Conservation (phyloP, 2,113 vertebrate species). For the Fregetta grallaria region DNA sequence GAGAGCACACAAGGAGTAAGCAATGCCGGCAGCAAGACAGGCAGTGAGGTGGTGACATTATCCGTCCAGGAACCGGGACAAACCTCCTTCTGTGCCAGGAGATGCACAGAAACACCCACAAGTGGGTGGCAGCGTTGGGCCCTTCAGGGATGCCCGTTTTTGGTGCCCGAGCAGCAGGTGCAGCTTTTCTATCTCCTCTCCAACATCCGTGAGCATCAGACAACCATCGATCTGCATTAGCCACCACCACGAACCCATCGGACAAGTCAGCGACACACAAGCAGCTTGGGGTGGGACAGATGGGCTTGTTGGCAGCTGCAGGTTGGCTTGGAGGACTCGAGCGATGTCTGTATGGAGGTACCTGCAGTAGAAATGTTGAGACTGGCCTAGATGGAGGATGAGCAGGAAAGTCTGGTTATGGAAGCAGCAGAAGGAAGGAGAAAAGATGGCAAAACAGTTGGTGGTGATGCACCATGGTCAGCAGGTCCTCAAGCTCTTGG, state of each 20-base stretch:
- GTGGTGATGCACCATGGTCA: not conserved
- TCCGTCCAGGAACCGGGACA: not conserved
- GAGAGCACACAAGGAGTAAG: not conserved
- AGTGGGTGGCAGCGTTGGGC: not conserved
- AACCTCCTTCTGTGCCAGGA: not conserved
- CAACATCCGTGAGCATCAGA: not conserved
- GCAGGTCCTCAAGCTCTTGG: not conserved
- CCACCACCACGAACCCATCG: accelerated
- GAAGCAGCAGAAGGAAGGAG: not conserved
- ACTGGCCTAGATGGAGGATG: not conserved
- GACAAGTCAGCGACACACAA: not conserved
- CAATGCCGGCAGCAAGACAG: accelerated
- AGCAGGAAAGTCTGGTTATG: not conserved
- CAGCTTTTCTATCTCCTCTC: not conserved
- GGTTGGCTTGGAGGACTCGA: not conserved
- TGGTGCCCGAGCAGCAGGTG: not conserved
- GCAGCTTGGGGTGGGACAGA: too few relatives aligned
- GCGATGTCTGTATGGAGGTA: accelerated
- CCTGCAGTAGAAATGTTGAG: not conserved
- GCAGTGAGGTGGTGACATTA: too few relatives aligned
- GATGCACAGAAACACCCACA: accelerated
- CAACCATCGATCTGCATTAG: accelerated
- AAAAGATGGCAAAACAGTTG: not conserved
- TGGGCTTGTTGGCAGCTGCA: not conserved
- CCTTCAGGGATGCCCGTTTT: not conserved